phyloP scores from a whole-genome alignment of 2,113 vertebrate genomes.

The Sarotherodon lohbergeri region DNA sequence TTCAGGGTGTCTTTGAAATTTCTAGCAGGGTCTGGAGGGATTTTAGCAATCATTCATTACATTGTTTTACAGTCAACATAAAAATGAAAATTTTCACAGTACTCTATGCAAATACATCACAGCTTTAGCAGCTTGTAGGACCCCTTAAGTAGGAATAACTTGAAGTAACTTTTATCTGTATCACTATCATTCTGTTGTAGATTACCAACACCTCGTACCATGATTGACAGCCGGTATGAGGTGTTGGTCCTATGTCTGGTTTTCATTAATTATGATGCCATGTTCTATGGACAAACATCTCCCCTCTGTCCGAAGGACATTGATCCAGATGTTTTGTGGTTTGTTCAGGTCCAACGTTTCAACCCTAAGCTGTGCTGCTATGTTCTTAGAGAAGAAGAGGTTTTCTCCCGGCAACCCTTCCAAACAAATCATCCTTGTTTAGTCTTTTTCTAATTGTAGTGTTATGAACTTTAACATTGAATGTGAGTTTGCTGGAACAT shows the following conservation, averaged over 20 bases:
- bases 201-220: neutral
- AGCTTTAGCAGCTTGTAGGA: neutral
- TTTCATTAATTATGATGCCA: neutral
- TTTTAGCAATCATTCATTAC: neutral
- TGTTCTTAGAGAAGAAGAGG: neutral
- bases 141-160: neutral
- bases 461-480: neutral
- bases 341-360: accelerated
- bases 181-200: neutral
- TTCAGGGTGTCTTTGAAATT: neutral
- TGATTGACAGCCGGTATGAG: neutral
- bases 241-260: neutral
- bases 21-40: neutral
- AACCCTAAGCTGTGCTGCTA: neutral
- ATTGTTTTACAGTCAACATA: neutral
- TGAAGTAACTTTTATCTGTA: neutral
- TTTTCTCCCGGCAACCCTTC: neutral
- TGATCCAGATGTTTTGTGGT: neutral
- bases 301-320: accelerated
- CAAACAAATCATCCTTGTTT: neutral
- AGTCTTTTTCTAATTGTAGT: neutral
- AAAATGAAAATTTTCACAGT: neutral
- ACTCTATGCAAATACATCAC: neutral
- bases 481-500: neutral
- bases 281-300: neutral